Conservation (phyloP, 2,113 vertebrate genomes). For the Callipepla squamata region DNA sequence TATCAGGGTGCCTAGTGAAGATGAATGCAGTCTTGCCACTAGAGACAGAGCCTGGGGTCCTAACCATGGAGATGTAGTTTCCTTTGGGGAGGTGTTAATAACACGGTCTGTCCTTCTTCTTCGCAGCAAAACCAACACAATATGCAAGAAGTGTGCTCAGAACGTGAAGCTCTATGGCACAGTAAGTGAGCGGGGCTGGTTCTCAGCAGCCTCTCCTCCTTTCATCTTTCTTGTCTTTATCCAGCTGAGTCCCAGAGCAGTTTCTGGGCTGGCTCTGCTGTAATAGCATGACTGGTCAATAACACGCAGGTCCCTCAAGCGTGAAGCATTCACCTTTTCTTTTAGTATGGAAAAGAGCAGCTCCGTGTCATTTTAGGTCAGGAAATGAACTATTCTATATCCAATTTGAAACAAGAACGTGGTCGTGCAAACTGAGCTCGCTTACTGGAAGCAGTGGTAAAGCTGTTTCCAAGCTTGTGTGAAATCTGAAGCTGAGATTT, state of each 20-base stretch:
- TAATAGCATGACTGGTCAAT: constrained; percentile 4
- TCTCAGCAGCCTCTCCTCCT: not conserved
- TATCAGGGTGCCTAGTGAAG: not conserved
- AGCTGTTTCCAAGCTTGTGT: not conserved
- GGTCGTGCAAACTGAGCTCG: not conserved
- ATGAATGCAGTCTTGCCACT: not conserved
- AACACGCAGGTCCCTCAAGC: not conserved
- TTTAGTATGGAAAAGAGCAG: not conserved
- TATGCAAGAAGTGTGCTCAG: constrained; percentile 86
- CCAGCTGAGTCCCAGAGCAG: not conserved
- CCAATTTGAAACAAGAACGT: not conserved
- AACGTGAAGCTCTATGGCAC: constrained; percentile 84
- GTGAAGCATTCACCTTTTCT: not conserved
- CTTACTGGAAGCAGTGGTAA: not conserved
- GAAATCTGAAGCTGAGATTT: not conserved
- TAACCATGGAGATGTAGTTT: not conserved
- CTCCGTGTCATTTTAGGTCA: not conserved
- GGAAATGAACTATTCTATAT: not conserved
- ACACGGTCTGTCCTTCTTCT: constrained; percentile 10
- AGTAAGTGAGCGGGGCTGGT: constrained; percentile 64
- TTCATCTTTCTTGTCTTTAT: not conserved
- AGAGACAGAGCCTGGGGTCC: not conserved
- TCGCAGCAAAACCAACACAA: constrained; percentile 84
- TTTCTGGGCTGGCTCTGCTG: not conserved
- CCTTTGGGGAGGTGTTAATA: not conserved